Evolutionary conservation across 2,113 vertebrate genomes (phyloP).

Genomic region (Oxyruncus cristatus): DNA sequence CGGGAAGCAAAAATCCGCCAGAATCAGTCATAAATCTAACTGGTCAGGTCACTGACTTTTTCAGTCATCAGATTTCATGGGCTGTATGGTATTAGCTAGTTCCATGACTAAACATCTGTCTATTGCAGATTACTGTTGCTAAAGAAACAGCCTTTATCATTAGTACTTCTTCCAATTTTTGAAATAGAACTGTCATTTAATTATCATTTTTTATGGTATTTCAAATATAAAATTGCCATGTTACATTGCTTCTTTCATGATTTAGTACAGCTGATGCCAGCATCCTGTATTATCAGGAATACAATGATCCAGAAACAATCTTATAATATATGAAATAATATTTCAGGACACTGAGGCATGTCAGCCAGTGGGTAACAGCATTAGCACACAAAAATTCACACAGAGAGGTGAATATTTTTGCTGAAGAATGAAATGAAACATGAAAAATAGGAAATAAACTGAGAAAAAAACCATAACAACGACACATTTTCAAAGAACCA

Average conservation of each 20-base stretch:
- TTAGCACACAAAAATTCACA: not conserved
- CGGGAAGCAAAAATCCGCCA: not conserved
- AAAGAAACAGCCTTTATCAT: not conserved
- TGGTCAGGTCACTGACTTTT: not conserved
- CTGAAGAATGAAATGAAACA: not conserved
- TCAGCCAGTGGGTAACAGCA: not conserved
- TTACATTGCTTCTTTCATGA: not conserved
- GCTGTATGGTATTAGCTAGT: rapidly evolving
- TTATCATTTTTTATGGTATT: not conserved
- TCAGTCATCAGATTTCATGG: not conserved
- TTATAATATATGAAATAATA: not conserved
- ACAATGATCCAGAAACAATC: not conserved
- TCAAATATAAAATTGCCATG: not conserved
- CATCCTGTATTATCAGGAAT: not conserved
- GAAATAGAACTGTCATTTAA: not conserved
- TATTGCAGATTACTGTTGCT: not conserved
- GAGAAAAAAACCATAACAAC: not conserved
- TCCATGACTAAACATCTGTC: not conserved
- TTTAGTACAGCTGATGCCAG: not conserved
- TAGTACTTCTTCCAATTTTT: not conserved
- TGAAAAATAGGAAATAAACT: not conserved
- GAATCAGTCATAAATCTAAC: not conserved
- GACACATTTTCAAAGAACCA: not conserved
- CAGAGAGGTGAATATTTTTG: not conserved
- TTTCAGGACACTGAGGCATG: not conserved